Evolutionary conservation across 2,888 invertebrate genomes (phyloP), one percentile per base, ranked within the genome.

Genomic region (Lasioglossum calceatum): DNA sequence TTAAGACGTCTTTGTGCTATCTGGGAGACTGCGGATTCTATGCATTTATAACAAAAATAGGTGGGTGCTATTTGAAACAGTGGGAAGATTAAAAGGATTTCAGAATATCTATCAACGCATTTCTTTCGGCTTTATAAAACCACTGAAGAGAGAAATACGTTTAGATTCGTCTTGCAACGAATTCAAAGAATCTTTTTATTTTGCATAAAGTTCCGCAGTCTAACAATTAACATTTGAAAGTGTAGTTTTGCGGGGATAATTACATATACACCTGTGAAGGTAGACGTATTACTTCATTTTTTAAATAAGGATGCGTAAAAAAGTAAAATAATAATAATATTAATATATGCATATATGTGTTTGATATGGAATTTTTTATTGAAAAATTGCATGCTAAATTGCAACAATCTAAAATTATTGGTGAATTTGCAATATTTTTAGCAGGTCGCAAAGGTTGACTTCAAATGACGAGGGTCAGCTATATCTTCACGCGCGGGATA

Each of bases 401-500:
- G n/a, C 14, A 85, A 76, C 39, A 23, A n/a, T 73, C 3, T 70
- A 36, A 72, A 44, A 39, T 61, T 71, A 79, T 58, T 64, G 14
- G 54, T 27, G 5, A 36, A 54, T 73, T 72, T 73, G 16, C 4
- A 44, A 54, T 7, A 74, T 79, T 79, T 84, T 77, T 74, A 23
- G 2, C 14, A 44, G 14, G n/a, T 64, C 27, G 27, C 54, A 39
- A 64, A 58, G 76, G 16, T 23, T 42, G 39, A n/a, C 14, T 77
- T 12, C 54, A 86, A 80, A 79, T 79, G 50, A 80, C 77, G 79
- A 44, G 64, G 87, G 87, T 86, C 82, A 88, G 81, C 84, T 19
- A 14, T 87, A 82, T 88, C 77, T 84, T 50, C n/a, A 4, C 16
- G 70, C 73, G 54, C 71, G 39, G 85, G 44, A 88, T 84, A 85